These are phyloP conservation scores for Nannoperca obscura DNA, from an alignment of 2,797 vertebrate genomes.

Conservation along the genomic window DNA sequence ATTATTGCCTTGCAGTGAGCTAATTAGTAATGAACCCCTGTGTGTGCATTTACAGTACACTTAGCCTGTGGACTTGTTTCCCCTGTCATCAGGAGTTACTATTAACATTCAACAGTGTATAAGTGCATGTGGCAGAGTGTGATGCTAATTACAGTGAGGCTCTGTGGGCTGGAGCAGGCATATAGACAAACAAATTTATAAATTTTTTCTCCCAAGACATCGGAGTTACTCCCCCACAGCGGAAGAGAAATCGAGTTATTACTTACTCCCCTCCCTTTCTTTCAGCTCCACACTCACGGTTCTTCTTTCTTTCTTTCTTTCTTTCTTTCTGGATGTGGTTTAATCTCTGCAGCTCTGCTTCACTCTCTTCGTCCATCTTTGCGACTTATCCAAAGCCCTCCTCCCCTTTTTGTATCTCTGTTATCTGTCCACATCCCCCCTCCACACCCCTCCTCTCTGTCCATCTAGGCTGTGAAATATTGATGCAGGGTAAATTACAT, in stretches of 20 bases:
- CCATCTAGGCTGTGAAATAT: slow-evolving; percentile 74
- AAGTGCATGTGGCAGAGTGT: slow-evolving; percentile 19
- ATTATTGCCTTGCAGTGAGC: slow-evolving; percentile 50
- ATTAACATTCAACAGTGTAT: slow-evolving; percentile 29
- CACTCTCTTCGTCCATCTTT: slow-evolving; percentile 34
- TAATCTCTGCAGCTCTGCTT: slow-evolving; percentile 29
- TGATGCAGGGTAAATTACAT: slow-evolving; percentile 80
- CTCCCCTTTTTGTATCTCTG: slow-evolving; percentile 30
- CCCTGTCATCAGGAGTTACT: slow-evolving; percentile 41
- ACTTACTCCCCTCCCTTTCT: slow-evolving; percentile 3
- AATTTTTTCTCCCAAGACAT: slow-evolving; percentile 15
- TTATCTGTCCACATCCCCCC: slow-evolving; percentile 8
- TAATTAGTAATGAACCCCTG: slow-evolving; percentile 60
- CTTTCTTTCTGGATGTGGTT: slow-evolving; percentile 36
- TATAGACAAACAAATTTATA: slow-evolving; percentile 41
- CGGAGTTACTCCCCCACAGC: slow-evolving; percentile 25
- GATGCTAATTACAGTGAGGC: slow-evolving; percentile 4
- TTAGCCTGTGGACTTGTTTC: slow-evolving; percentile 32
- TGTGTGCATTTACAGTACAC: slow-evolving; percentile 27
- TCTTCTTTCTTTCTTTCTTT: slow-evolving; percentile 14
- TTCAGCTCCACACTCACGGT: slow-evolving; percentile 14
- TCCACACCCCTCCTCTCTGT: background rate
- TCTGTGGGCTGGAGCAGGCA: slow-evolving; percentile 3
- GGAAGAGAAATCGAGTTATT: slow-evolving; percentile 48
- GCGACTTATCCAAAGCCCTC: slow-evolving; percentile 36